Conservation (phyloP, 1,140 invertebrate species). For the Lucilia cuprina region DNA sequence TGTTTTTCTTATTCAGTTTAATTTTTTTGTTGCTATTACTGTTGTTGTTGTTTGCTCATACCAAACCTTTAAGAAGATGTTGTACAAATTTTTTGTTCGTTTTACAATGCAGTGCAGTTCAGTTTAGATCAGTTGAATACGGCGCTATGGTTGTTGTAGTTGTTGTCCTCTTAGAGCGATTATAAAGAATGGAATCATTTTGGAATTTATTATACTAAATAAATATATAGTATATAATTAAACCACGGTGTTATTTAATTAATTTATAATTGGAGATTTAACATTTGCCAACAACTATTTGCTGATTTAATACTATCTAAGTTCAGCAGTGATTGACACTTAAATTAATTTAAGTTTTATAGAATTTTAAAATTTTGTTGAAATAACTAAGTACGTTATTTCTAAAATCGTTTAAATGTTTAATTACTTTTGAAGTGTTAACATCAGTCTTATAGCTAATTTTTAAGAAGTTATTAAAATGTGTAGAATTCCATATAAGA, state of each 20-base stretch:
- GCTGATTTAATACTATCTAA: neutral
- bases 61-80: slow-evolving; percentile 24
- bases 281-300: neutral
- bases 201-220: neutral
- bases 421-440: neutral
- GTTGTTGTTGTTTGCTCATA: neutral
- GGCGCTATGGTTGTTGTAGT: neutral
- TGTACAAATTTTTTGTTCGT: neutral
- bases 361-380: too few species aligned
- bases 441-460: neutral
- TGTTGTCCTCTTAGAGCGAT: neutral
- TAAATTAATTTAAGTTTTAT: neutral
- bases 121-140: neutral
- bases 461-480: too few species aligned
- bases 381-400: neutral
- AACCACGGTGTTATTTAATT: neutral
- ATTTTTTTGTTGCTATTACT: neutral
- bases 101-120: neutral
- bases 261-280: neutral
- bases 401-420: neutral
- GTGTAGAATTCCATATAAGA: too few species aligned
- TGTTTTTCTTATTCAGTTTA: neutral
- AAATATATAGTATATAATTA: neutral
- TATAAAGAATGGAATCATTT: neutral
- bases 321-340: neutral